phyloP scores from a whole-genome alignment of 2,113 vertebrate species.

The Camelus bactrianus region DNA sequence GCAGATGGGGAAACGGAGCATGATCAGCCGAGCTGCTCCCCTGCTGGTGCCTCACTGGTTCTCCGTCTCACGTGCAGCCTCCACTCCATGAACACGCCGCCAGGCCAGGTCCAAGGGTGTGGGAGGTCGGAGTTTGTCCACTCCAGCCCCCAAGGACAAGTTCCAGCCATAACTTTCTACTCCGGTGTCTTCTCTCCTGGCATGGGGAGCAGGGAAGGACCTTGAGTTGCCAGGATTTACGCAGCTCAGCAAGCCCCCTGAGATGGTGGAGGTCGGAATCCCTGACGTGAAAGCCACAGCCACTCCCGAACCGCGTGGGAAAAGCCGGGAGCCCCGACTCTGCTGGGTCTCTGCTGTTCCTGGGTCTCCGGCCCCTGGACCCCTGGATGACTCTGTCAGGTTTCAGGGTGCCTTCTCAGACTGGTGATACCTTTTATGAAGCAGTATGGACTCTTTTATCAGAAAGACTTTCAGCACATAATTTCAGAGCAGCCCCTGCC shows the following conservation, averaged over 20 bases:
- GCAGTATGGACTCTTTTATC: background rate
- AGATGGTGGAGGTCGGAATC: background rate
- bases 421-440: background rate
- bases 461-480: background rate
- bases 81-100: background rate
- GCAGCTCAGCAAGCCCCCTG: background rate
- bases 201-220: accelerated
- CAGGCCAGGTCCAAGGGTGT: accelerated
- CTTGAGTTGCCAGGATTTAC: accelerated
- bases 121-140: background rate
- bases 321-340: accelerated
- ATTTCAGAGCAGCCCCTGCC: too few species aligned
- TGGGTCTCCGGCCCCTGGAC: accelerated
- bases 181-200: background rate
- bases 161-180: background rate
- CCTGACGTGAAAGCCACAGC: accelerated
- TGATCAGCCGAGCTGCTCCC: background rate
- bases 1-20: accelerated
- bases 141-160: background rate
- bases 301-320: accelerated
- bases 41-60: accelerated
- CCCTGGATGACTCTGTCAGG: background rate
- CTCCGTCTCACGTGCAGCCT: accelerated
- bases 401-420: accelerated
- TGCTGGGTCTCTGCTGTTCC: background rate